phyloP scores from a whole-genome alignment of 64 coral and sea anemone species.

The Trachythela sp. region DNA sequence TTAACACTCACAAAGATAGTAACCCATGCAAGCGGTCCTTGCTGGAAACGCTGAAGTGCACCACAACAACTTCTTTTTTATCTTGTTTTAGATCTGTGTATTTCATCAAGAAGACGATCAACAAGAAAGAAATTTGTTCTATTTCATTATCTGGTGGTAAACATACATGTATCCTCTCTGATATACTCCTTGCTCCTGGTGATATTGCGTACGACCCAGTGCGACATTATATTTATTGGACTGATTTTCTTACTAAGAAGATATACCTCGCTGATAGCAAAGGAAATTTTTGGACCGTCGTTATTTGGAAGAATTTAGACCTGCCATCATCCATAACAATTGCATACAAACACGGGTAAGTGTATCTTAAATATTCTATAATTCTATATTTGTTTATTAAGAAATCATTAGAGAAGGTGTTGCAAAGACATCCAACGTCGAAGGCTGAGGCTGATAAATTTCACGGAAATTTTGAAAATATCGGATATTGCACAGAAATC shows the following conservation, averaged over 20 bases:
- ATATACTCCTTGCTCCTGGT: background rate
- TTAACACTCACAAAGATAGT: no score
- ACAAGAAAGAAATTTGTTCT: background rate
- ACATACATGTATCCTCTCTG: background rate
- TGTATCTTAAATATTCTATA: background rate
- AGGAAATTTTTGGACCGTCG: conserved; percentile 7
- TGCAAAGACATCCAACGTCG: no score
- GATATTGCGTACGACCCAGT: background rate
- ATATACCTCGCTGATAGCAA: conserved; percentile 1
- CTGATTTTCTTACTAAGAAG: background rate
- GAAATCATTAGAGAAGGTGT: no score
- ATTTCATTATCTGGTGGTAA: background rate
- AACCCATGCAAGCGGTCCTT: no score
- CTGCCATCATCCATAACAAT: background rate
- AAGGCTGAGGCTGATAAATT: no score
- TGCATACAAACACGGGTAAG: conserved; percentile 26
- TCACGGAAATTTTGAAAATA: no score
- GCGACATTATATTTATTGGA: background rate
- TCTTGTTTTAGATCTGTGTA: background rate
- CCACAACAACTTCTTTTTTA: background rate
- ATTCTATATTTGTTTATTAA: background rate
- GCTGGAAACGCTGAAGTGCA: no score
- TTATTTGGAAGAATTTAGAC: background rate
- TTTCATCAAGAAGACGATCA: background rate
- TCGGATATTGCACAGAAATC: no score